Evolutionary conservation across 1,140 invertebrate species (phyloP).

Genomic region (Nymphalis io): DNA sequence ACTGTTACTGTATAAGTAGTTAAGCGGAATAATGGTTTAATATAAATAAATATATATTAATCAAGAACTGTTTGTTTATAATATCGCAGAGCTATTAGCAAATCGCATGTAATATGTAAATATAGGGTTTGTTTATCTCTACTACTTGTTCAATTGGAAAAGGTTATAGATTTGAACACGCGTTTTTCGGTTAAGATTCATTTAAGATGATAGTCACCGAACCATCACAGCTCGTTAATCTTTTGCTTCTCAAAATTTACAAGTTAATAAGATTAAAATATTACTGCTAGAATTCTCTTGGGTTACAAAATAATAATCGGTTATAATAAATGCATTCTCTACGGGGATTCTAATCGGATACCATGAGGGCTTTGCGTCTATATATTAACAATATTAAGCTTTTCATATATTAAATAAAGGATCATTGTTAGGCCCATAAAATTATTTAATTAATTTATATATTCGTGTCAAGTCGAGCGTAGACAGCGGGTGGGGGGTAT

Average conservation of each 20-base stretch:
- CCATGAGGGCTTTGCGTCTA: constrained; percentile 6
- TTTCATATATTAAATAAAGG: neutral
- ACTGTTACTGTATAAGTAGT: no score
- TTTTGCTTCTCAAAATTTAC: neutral
- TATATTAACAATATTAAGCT: neutral
- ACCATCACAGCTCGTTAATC: neutral
- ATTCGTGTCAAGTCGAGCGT: neutral
- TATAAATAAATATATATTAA: no score
- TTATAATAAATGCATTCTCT: constrained; percentile 3
- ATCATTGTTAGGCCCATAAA: neutral
- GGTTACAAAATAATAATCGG: neutral
- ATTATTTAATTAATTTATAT: constrained; percentile 5
- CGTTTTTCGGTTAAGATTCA: no score
- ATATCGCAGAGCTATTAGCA: no score
- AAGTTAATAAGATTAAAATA: constrained; percentile 4
- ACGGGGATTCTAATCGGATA: constrained; percentile 11
- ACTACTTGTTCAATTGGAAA: no score
- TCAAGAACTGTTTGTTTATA: no score
- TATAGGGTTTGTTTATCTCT: no score
- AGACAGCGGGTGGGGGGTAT: neutral
- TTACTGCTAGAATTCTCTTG: neutral
- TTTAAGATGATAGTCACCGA: no score
- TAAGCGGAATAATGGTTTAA: no score
- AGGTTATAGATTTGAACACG: no score
- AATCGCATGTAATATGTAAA: no score